Evolutionary conservation across 2,888 invertebrate genomes (phyloP).

Genomic region (Ligdia adustata): DNA sequence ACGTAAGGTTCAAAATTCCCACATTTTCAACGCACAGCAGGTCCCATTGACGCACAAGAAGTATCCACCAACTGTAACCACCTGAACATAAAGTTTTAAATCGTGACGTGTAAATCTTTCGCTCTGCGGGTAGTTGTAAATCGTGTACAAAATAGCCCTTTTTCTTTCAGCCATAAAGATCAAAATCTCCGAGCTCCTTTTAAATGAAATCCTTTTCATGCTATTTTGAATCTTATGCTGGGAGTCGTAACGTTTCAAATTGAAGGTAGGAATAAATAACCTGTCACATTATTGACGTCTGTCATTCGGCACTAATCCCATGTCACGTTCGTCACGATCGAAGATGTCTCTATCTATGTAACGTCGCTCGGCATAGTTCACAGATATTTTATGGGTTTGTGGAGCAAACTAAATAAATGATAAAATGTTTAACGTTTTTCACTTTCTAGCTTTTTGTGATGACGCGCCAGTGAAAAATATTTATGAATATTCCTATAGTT

Average conservation of each 20-base stretch:
- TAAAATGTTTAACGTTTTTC: conserved; percentile 2
- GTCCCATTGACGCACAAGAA: conserved; percentile 10
- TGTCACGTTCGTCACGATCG: conserved; percentile 22
- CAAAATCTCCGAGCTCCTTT: not conserved
- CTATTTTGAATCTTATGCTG: not conserved
- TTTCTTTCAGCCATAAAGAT: conserved; percentile 3
- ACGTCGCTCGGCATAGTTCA: conserved; percentile 19
- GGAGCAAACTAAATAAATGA: conserved; percentile 15
- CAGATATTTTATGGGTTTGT: conserved; percentile 20
- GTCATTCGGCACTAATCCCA: conserved; percentile 20
- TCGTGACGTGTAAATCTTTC: conserved; percentile 3
- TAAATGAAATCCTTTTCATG: not conserved
- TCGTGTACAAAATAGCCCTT: conserved; percentile 1
- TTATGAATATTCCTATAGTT: too few species aligned
- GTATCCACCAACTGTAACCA: conserved; percentile 2
- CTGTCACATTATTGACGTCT: conserved; percentile 21
- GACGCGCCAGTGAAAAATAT: too few species aligned
- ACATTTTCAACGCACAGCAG: conserved; percentile 17
- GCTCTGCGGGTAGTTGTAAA: conserved; percentile 17
- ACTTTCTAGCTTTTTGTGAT: too few species aligned
- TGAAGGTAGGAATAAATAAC: conserved; percentile 1
- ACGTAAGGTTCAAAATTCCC: conserved; percentile 11
- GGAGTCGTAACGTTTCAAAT: not conserved
- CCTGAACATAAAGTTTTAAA: conserved; percentile 5
- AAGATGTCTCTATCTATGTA: conserved; percentile 19